phyloP scores from a whole-genome alignment of 2,797 vertebrate genomes.

The Mionectes olivaceus region DNA sequence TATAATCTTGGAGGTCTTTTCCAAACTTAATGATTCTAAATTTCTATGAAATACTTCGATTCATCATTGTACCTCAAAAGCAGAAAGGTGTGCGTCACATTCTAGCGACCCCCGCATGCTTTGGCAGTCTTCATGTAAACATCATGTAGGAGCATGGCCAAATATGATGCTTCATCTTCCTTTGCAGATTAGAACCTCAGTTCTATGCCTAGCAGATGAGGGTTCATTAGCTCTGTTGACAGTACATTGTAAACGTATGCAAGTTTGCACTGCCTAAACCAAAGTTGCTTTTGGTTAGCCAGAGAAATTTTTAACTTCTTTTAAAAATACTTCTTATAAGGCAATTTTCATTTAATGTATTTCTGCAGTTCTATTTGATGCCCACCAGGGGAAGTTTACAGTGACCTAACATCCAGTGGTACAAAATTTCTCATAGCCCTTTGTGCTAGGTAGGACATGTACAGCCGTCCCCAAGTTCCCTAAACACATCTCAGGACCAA shows the following conservation, averaged over 20 bases:
- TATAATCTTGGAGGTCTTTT: background rate
- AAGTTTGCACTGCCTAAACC: background rate
- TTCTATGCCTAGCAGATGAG: background rate
- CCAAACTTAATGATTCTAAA: background rate
- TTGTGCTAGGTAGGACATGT: background rate
- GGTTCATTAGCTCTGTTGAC: background rate
- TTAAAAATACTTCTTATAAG: background rate
- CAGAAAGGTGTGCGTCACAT: background rate
- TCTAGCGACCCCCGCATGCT: background rate
- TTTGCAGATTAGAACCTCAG: background rate
- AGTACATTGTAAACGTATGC: background rate
- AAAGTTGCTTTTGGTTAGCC: background rate
- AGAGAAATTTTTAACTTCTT: background rate
- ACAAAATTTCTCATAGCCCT: background rate
- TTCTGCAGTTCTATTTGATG: background rate
- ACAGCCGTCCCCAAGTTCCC: background rate
- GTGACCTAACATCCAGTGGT: background rate
- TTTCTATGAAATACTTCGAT: background rate
- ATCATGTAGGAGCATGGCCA: background rate
- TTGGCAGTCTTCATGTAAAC: background rate
- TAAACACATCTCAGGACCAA: background rate
- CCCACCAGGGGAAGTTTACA: background rate
- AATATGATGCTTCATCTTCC: background rate
- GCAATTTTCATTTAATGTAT: background rate
- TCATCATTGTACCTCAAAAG: background rate